These are phyloP conservation scores for Pedionomus torquatus DNA, from an alignment of 2,113 vertebrate genomes.

Conservation along the genomic window DNA sequence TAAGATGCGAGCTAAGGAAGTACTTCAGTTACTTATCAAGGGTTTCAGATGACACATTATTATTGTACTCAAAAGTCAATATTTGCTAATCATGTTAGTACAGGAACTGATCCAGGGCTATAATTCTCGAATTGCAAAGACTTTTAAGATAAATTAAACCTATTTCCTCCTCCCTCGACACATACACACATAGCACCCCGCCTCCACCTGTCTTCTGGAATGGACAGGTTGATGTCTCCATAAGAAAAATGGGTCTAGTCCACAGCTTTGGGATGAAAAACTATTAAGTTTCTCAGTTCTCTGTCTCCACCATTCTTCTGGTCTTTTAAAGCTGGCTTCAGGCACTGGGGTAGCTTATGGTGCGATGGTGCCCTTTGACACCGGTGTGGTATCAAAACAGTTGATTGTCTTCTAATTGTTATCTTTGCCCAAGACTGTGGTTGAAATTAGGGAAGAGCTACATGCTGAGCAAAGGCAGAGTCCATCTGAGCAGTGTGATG, in stretches of 20 bases:
- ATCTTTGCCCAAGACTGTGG: rapidly evolving
- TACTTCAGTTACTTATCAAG: conserved; percentile 84
- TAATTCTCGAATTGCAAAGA: conserved; percentile 76
- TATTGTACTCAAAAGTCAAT: conserved; percentile 83
- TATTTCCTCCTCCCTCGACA: conserved; percentile 50
- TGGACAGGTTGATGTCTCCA: neutral
- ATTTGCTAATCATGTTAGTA: conserved; percentile 84
- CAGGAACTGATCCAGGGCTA: conserved; percentile 79
- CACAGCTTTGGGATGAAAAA: neutral
- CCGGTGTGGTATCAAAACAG: neutral
- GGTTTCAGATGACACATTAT: conserved; percentile 83
- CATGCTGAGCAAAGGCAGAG: neutral
- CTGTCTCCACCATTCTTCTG: neutral
- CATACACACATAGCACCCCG: neutral
- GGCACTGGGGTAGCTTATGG: neutral
- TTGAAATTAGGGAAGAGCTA: neutral
- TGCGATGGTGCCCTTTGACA: neutral
- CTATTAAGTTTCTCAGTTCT: neutral
- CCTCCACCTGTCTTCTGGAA: neutral
- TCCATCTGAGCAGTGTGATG: neutral
- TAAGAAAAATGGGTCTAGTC: neutral
- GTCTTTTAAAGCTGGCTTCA: neutral
- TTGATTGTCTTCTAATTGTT: neutral
- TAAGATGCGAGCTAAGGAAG: conserved; percentile 82
- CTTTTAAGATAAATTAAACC: conserved; percentile 81